Conservation (phyloP, 2,113 vertebrate species). For the Catharus fuscescens region DNA sequence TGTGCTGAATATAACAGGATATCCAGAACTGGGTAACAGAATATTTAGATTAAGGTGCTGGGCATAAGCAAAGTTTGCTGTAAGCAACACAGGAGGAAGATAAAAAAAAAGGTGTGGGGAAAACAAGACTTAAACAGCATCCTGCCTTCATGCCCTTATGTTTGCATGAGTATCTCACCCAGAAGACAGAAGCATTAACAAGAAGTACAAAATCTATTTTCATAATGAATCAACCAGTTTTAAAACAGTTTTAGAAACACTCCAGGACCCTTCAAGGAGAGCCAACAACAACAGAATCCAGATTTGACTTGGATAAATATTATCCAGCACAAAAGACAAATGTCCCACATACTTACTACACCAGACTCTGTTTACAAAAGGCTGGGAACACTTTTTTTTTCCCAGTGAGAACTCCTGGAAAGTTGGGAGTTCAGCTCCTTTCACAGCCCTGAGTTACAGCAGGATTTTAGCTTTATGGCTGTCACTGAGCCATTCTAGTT, state of each 20-base stretch:
- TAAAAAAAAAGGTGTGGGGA: background rate
- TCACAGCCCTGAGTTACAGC: background rate
- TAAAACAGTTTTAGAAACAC: background rate
- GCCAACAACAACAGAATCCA: background rate
- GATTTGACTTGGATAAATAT: background rate
- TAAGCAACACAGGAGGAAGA: background rate
- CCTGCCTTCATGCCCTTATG: background rate
- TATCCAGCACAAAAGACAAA: background rate
- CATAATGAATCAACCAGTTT: background rate
- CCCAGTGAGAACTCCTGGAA: background rate
- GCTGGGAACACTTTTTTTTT: background rate
- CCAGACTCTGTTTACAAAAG: background rate
- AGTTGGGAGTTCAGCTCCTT: background rate
- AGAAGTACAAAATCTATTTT: constrained; percentile 23
- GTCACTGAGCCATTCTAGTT: background rate
- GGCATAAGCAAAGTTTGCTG: background rate
- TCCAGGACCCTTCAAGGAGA: background rate
- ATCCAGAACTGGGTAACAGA: background rate
- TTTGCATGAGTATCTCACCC: background rate
- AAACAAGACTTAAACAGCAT: background rate
- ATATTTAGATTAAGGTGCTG: background rate
- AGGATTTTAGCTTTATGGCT: background rate
- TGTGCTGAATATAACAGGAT: background rate
- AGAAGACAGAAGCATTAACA: constrained; percentile 8
- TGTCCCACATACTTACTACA: background rate